Conservation (phyloP, 2,113 vertebrate species). For the Gambusia affinis region DNA sequence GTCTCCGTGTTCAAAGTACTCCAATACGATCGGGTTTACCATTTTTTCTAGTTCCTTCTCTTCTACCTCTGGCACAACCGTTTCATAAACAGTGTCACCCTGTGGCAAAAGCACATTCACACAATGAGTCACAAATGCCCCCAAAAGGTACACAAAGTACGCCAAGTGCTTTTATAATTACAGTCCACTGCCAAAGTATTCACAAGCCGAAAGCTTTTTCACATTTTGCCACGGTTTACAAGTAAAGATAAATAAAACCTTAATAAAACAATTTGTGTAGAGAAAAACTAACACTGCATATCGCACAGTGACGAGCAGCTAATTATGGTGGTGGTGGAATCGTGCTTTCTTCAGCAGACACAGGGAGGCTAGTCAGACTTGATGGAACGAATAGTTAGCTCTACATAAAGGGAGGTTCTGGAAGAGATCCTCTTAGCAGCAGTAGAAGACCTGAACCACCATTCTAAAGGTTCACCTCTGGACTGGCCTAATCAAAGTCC, state of each 20-base stretch:
- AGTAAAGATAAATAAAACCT: too few relatives aligned
- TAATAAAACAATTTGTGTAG: too few relatives aligned
- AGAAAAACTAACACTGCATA: too few relatives aligned
- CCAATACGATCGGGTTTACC: conserved; percentile 87
- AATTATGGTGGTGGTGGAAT: too few relatives aligned
- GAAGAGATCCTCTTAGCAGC: too few relatives aligned
- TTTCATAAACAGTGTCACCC: conserved; percentile 87
- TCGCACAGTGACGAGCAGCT: too few relatives aligned
- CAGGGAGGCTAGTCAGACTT: too few relatives aligned
- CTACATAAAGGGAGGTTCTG: too few relatives aligned
- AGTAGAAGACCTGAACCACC: too few relatives aligned
- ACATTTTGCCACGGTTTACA: too few relatives aligned
- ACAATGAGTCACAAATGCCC: conserved; percentile 5
- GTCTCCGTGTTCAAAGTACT: conserved; percentile 90
- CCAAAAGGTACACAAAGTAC: not conserved
- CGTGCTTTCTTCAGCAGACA: too few relatives aligned
- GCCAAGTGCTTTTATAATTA: not conserved
- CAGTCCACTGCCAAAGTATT: not conserved
- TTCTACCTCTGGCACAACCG: conserved; percentile 85
- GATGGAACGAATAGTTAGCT: too few relatives aligned
- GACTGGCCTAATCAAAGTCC: not conserved
- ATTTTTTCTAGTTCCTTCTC: conserved; percentile 84
- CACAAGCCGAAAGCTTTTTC: not conserved
- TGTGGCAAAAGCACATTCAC: conserved; percentile 29
- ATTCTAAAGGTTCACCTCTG: not conserved